A percentile compares a stretch with the other conserved stretches of the same genome.
Evolutionary conservation across 1,140 invertebrate genomes (phyloP).

Genomic region (Drosophila melanogaster): DNA sequence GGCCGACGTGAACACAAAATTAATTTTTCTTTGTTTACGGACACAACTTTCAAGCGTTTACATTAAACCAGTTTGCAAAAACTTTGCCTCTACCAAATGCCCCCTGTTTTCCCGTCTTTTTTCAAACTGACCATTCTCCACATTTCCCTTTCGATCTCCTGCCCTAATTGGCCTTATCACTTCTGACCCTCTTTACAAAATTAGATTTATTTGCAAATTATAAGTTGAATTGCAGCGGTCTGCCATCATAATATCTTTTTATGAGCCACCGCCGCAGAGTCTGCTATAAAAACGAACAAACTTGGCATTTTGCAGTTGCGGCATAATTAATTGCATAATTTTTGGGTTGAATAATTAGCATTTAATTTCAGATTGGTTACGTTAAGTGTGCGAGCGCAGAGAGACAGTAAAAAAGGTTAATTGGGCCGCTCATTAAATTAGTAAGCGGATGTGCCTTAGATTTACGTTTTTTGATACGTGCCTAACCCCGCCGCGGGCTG

Average conservation of each 20-base stretch:
- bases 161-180: constrained; percentile 21
- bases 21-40: constrained; percentile 15
- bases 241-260: constrained; percentile 38
- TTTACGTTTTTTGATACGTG: constrained; percentile 39
- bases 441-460: constrained; percentile 60
- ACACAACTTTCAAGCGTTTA: constrained; percentile 11
- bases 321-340: constrained; percentile 71
- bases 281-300: constrained; percentile 61
- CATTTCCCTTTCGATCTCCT: constrained; percentile 15
- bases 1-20: neutral
- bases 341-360: constrained; percentile 66
- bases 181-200: constrained; percentile 52
- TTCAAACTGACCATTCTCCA: neutral
- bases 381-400: constrained; percentile 3
- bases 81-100: constrained; percentile 7
- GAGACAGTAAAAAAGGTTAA: constrained; percentile 58
- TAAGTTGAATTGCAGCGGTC: constrained; percentile 61
- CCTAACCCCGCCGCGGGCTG: neutral
- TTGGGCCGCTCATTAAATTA: constrained; percentile 63
- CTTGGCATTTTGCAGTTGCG: constrained; percentile 41
- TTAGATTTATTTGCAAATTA: constrained; percentile 79
- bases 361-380: constrained; percentile 62
- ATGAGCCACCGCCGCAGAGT: constrained; percentile 47
- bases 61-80: constrained; percentile 28
- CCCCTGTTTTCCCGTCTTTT: neutral